phyloP scores from a whole-genome alignment of 2,888 invertebrate species.

The Tortrix viridana region DNA sequence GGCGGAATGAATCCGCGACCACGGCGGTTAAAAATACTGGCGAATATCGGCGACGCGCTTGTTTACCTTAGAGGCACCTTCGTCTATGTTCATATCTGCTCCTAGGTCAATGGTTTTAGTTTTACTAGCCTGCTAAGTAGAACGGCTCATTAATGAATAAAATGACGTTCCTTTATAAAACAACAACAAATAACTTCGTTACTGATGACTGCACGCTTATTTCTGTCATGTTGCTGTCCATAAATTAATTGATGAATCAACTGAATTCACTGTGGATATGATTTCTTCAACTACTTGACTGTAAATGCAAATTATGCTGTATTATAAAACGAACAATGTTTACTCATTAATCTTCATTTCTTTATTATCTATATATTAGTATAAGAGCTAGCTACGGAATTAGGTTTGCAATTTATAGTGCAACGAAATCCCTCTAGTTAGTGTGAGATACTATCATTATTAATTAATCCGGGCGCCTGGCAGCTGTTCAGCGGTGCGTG shows the following conservation, averaged over 20 bases:
- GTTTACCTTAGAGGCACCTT: constrained; percentile 40
- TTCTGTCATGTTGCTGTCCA: neutral
- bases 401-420: too few species aligned
- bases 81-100: too few species aligned
- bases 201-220: constrained; percentile 10
- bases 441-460: too few species aligned
- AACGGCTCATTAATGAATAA: too few species aligned
- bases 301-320: constrained; percentile 1
- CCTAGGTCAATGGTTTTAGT: too few species aligned
- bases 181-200: neutral
- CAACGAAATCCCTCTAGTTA: too few species aligned
- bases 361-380: too few species aligned
- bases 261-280: constrained; percentile 21
- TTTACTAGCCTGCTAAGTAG: too few species aligned
- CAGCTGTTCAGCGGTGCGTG: too few species aligned
- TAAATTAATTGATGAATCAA: constrained; percentile 12
- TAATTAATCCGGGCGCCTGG: too few species aligned
- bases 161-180: too few species aligned
- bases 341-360: constrained; percentile 12
- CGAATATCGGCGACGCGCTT: constrained; percentile 48
- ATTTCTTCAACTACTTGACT: constrained; percentile 26
- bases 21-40: constrained; percentile 59
- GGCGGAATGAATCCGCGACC: constrained; percentile 54
- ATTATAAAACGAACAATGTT: neutral
- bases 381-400: too few species aligned